Evolutionary conservation across 1,140 invertebrate species (phyloP).

Genomic region (Rhynchophorus ferrugineus): DNA sequence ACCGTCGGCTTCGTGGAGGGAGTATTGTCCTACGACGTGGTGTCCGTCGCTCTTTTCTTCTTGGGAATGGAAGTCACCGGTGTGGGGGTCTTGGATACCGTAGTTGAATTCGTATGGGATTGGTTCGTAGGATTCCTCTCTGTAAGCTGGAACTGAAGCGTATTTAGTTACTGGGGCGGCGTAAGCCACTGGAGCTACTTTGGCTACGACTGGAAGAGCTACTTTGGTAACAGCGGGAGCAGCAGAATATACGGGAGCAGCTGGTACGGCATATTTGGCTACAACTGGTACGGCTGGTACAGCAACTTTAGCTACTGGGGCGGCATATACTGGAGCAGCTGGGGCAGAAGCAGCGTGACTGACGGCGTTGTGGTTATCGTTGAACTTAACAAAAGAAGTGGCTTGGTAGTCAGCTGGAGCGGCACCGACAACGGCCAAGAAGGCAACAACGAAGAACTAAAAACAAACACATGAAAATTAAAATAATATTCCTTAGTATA

Average conservation of each 20-base stretch:
- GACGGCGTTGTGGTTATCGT: constrained; percentile 29
- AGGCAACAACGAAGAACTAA: constrained; percentile 12
- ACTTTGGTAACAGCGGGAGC: constrained; percentile 24
- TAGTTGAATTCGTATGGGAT: constrained; percentile 28
- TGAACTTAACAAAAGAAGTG: constrained; percentile 21
- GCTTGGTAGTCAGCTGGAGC: constrained; percentile 13
- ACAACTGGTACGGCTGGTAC: constrained; percentile 4
- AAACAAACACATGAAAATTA: constrained; percentile 1
- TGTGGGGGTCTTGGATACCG: constrained; percentile 43
- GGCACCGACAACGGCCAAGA: constrained; percentile 12
- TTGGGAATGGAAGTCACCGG: constrained; percentile 34
- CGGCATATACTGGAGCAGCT: constrained; percentile 10
- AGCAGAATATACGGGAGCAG: constrained; percentile 20
- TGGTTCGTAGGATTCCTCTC: background rate
- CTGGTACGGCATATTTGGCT: constrained; percentile 2
- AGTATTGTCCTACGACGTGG: constrained; percentile 21
- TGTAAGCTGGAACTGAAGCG: constrained; percentile 19
- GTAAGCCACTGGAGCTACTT: constrained; percentile 17
- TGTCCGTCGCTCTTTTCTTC: constrained; percentile 29
- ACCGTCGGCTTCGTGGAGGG: constrained; percentile 48
- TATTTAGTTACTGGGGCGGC: background rate
- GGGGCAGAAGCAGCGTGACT: constrained; percentile 43
- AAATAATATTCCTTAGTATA: too few relatives aligned
- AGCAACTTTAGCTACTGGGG: constrained; percentile 7
- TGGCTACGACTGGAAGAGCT: constrained; percentile 16